A percentile compares a stretch with the other conserved stretches of the same genome.
phyloP scores from a whole-genome alignment of 1,140 invertebrate genomes.

The Apocrypta bakeri region DNA sequence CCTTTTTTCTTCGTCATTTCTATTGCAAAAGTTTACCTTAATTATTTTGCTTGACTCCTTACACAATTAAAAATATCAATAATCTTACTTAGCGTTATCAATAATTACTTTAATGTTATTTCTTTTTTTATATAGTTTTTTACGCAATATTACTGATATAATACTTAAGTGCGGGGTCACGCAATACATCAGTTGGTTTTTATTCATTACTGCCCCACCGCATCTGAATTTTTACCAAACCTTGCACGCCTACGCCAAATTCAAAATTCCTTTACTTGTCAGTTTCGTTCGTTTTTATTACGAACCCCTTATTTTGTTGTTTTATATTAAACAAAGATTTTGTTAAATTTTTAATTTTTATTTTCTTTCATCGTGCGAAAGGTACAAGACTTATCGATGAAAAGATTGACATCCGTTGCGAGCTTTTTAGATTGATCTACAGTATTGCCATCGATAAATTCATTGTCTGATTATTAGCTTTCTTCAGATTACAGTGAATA shows the following conservation, averaged over 20 bases:
- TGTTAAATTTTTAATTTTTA: conserved; percentile 22
- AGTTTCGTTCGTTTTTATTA: neutral
- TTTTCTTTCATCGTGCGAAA: conserved; percentile 55
- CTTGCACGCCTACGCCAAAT: conserved; percentile 46
- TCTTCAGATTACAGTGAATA: conserved; percentile 22
- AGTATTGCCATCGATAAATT: conserved; percentile 41
- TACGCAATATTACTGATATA: conserved; percentile 69
- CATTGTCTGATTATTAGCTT: conserved; percentile 25
- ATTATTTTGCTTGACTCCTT: conserved; percentile 64
- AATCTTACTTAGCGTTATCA: conserved; percentile 71
- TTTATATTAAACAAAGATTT: neutral
- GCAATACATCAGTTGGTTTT: conserved; percentile 60
- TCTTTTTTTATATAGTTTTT: conserved; percentile 68
- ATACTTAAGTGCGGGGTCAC: conserved; percentile 72
- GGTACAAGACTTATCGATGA: conserved; percentile 46
- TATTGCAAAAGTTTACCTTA: conserved; percentile 69
- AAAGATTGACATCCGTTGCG: conserved; percentile 44
- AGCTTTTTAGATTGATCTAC: conserved; percentile 42
- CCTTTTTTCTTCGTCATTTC: conserved; percentile 52
- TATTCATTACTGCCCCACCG: conserved; percentile 46
- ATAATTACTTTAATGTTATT: conserved; percentile 67
- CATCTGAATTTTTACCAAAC: conserved; percentile 54
- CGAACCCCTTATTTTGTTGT: neutral
- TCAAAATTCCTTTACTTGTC: conserved; percentile 48
- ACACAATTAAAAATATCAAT: conserved; percentile 72